These are phyloP conservation scores for Ctenopoma multispine DNA, from an alignment of 2,797 vertebrate genomes.

Conservation along the genomic window DNA sequence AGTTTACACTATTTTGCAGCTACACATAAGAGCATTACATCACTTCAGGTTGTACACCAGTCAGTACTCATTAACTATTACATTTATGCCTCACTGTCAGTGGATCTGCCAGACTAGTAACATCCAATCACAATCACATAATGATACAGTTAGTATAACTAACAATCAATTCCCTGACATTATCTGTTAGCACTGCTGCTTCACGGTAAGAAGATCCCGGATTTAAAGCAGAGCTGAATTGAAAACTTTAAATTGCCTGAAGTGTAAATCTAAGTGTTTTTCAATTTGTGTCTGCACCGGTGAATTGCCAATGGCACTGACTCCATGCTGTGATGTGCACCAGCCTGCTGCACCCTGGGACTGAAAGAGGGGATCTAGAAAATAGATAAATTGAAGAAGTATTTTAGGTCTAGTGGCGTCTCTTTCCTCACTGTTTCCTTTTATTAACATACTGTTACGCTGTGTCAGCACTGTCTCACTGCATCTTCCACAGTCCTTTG, in stretches of 20 bases:
- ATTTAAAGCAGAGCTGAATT: background rate
- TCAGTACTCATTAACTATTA: background rate
- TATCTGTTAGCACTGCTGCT: background rate
- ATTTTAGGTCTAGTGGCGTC: background rate
- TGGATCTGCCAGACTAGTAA: background rate
- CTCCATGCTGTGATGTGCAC: background rate
- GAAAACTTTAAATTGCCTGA: conserved; percentile 1
- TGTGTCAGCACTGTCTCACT: background rate
- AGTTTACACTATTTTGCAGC: background rate
- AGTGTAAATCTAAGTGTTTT: conserved; percentile 5
- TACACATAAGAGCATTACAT: background rate
- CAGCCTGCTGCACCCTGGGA: background rate
- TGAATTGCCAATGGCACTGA: conserved; percentile 3
- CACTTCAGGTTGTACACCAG: background rate
- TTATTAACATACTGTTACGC: conserved; percentile 26
- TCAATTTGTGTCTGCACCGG: background rate
- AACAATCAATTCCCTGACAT: background rate
- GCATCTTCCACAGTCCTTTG: background rate
- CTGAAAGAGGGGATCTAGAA: background rate
- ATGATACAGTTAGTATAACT: background rate
- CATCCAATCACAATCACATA: background rate
- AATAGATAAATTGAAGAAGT: conserved; percentile 18
- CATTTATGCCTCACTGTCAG: background rate
- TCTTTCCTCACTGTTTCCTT: conserved; percentile 23
- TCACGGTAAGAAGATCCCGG: too few species aligned